Evolutionary conservation across 1,140 invertebrate species (phyloP).

Genomic region (Bombus haemorrhoidalis): DNA sequence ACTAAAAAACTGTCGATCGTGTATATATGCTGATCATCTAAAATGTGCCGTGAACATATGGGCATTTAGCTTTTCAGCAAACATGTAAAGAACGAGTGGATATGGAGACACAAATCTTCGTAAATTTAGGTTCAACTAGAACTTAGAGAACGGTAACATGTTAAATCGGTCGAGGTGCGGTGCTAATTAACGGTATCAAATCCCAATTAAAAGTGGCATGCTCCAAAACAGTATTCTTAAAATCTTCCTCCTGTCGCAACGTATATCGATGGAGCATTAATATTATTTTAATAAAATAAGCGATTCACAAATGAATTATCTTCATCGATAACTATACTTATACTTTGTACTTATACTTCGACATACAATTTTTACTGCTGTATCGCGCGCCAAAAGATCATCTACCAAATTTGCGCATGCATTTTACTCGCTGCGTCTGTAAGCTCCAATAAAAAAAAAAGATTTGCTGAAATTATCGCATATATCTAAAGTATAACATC

Average conservation of each 20-base stretch:
- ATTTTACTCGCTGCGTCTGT: not conserved
- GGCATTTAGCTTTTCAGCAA: constrained; percentile 50
- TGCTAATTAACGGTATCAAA: constrained; percentile 45
- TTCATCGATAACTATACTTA: not conserved
- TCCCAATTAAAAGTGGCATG: constrained; percentile 5
- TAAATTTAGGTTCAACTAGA: constrained; percentile 32
- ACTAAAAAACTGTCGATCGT: constrained; percentile 64
- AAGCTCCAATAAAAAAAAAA: not conserved
- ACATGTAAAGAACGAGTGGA: constrained; percentile 41
- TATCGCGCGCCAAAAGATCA: not conserved
- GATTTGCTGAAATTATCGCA: not conserved
- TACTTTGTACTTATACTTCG: not conserved
- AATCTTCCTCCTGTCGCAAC: not conserved
- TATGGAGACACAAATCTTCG: constrained; percentile 24
- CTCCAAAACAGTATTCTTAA: not conserved
- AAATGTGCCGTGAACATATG: constrained; percentile 64
- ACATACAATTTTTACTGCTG: not conserved
- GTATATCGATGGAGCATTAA: not conserved
- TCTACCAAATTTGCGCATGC: constrained; percentile 12
- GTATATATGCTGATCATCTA: constrained; percentile 65
- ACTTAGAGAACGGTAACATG: constrained; percentile 22
- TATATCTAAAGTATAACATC: not conserved
- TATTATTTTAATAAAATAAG: not conserved
- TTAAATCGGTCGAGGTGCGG: constrained; percentile 39
- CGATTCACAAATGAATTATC: not conserved